phyloP scores from a whole-genome alignment of 1,140 invertebrate species.

The Ips typographus region DNA sequence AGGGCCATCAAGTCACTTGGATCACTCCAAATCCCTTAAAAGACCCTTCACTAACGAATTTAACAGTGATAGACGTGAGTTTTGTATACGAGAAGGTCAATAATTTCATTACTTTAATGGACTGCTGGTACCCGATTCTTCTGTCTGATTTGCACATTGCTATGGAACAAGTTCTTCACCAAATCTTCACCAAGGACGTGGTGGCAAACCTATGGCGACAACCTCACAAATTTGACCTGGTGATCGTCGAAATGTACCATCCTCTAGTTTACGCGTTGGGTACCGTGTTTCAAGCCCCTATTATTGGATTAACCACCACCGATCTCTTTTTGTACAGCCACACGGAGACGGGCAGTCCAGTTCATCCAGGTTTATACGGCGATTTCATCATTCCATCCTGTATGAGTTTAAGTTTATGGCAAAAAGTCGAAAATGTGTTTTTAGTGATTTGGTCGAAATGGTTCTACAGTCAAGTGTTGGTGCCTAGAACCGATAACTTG shows the following conservation, averaged over 20 bases:
- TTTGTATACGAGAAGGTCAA: conserved; percentile 13
- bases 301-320: background rate
- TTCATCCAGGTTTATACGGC: background rate
- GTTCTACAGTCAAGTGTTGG: too few species aligned
- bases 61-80: conserved; percentile 35
- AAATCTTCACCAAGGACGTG: background rate
- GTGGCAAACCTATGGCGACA: background rate
- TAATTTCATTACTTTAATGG: background rate
- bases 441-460: too few species aligned
- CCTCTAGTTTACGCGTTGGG: background rate
- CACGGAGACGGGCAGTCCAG: background rate
- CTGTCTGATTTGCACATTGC: background rate
- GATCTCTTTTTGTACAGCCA: background rate
- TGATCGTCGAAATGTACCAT: background rate
- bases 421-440: too few species aligned
- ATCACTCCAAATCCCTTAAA: conserved; percentile 38
- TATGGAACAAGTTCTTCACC: background rate
- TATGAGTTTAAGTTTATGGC: too few species aligned
- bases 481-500: too few species aligned
- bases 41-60: conserved; percentile 21
- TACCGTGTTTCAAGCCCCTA: background rate
- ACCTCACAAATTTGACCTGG: background rate
- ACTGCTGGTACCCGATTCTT: background rate
- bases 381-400: background rate
- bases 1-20: conserved; percentile 35